A percentile compares a stretch with the other conserved stretches of the same genome.
Conservation (phyloP, 2,113 vertebrate genomes). For the Tragelaphus imberbis region DNA sequence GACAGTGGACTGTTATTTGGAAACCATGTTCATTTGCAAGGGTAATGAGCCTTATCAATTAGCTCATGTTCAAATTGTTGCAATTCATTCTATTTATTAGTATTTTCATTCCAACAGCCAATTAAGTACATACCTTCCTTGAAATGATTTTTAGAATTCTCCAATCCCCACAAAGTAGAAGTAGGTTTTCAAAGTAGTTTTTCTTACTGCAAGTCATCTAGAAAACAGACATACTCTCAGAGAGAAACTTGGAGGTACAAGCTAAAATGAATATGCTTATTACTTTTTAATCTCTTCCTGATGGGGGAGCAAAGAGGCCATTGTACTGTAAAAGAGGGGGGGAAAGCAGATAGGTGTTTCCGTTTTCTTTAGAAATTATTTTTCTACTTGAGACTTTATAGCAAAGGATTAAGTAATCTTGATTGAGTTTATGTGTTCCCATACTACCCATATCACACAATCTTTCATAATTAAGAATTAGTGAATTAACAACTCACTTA, state of each 20-base stretch:
- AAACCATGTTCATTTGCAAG: not conserved
- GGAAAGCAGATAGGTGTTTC: not conserved
- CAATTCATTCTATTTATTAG: not conserved
- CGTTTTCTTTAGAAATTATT: not conserved
- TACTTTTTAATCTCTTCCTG: not conserved
- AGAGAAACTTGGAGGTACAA: not conserved
- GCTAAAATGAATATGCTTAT: not conserved
- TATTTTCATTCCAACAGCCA: constrained; percentile 2
- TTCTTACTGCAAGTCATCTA: not conserved
- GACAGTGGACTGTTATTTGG: not conserved
- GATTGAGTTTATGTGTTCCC: not conserved
- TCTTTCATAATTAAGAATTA: not conserved
- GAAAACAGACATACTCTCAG: not conserved
- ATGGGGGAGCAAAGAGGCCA: not conserved
- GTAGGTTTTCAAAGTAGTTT: not conserved
- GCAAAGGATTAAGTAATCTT: not conserved
- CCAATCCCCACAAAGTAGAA: not conserved
- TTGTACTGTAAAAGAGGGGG: not conserved
- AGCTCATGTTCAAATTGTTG: constrained; percentile 10
- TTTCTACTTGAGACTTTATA: not conserved
- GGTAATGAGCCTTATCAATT: constrained; percentile 5
- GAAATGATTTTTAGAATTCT: constrained; percentile 3
- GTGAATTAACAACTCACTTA: not conserved
- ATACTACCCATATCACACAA: not conserved
- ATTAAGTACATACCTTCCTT: not conserved